Percentiles rank a stretch among this genome's conserved stretches.
Conservation (phyloP, 1,140 invertebrate species). For the Helicoverpa zea region DNA sequence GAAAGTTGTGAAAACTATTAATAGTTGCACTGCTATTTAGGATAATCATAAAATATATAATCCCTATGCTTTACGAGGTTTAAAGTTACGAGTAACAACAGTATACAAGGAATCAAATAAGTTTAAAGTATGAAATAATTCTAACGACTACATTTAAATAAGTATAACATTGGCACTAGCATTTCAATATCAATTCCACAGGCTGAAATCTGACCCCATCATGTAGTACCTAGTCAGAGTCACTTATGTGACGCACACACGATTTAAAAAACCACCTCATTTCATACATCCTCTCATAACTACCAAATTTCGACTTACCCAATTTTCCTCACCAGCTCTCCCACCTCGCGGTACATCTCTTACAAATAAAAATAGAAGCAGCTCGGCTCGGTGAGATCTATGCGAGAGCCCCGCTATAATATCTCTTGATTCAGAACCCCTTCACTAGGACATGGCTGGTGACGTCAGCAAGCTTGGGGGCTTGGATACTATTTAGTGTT, state of each 20-base stretch:
- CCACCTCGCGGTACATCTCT: conserved; percentile 68
- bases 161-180: no score
- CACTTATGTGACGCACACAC: neutral
- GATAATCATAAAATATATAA: no score
- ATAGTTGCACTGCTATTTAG: no score
- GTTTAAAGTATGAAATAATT: no score
- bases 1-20: neutral
- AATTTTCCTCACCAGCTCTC: conserved; percentile 35
- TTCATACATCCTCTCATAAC: neutral
- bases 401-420: conserved; percentile 72
- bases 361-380: conserved; percentile 81
- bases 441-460: conserved; percentile 3
- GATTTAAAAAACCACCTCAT: neutral
- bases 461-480: neutral
- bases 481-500: no score
- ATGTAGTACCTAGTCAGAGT: no score
- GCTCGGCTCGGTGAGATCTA: conserved; percentile 68
- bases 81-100: no score
- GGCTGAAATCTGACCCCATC: neutral
- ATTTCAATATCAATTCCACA: no score
- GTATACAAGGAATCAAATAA: no score
- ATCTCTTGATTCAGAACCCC: conserved; percentile 71
- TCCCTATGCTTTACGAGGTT: no score
- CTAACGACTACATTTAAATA: no score
- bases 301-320: conserved; percentile 50